phyloP scores from a whole-genome alignment of 2,113 vertebrate species.

The Oryzias melastigma region DNA sequence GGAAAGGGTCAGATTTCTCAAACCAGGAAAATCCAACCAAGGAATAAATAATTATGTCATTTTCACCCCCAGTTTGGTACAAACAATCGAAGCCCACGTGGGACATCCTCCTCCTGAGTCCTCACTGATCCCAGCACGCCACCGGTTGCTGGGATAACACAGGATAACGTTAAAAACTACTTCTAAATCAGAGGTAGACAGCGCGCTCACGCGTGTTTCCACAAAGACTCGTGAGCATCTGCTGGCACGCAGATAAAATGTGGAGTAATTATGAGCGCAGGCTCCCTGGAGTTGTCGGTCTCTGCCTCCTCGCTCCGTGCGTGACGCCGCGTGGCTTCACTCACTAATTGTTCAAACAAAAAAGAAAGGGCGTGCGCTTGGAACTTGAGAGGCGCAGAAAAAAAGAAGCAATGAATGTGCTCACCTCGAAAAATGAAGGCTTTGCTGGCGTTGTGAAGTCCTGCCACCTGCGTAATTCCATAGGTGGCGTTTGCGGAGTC shows the following conservation, averaged over 20 bases:
- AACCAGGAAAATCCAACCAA: neutral
- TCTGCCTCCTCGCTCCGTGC: constrained; percentile 27
- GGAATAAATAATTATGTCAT: neutral
- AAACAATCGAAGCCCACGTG: neutral
- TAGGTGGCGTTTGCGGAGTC: constrained; percentile 87
- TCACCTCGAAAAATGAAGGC: constrained; percentile 95
- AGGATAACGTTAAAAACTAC: constrained; percentile 9
- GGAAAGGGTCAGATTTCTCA: neutral
- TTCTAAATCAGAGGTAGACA: neutral
- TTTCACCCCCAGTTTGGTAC: neutral
- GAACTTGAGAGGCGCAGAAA: constrained; percentile 35
- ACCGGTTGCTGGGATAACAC: constrained; percentile 19
- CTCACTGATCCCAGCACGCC: constrained; percentile 10
- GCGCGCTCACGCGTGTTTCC: constrained; percentile 27
- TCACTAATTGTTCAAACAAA: constrained; percentile 42
- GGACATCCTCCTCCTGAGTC: constrained; percentile 10
- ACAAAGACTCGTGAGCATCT: constrained; percentile 38
- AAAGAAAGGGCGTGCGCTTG: constrained; percentile 9
- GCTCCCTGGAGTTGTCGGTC: constrained; percentile 41
- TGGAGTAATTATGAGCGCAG: constrained; percentile 61
- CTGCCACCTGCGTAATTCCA: constrained; percentile 90
- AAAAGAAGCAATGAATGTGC: neutral
- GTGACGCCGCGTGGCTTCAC: constrained; percentile 39
- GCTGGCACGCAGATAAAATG: constrained; percentile 59
- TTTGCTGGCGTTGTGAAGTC: constrained; percentile 93